Evolutionary conservation across 1,140 invertebrate genomes (phyloP).

Genomic region (Drosophila kepulauana): DNA sequence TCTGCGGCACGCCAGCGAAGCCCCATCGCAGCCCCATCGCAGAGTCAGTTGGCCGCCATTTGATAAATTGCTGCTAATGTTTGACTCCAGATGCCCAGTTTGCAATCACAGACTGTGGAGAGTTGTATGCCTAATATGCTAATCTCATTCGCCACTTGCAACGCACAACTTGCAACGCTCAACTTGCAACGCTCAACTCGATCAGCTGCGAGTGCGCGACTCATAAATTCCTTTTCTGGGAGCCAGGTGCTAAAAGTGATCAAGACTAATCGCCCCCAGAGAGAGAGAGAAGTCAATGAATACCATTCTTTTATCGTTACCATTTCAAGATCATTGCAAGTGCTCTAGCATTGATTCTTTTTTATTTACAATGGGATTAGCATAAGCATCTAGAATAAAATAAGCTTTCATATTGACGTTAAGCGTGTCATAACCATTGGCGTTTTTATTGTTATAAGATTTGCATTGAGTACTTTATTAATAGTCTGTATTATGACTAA

Average conservation of each 20-base stretch:
- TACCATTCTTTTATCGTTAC: not conserved
- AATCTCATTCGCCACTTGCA: conserved; percentile 12
- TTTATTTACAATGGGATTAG: too few species aligned
- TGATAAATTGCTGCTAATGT: conserved; percentile 54
- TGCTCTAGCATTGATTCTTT: too few species aligned
- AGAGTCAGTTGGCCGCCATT: conserved; percentile 19
- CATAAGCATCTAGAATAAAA: too few species aligned
- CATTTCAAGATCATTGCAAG: not conserved
- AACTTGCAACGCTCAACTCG: not conserved
- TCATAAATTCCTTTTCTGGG: not conserved
- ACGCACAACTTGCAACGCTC: too few species aligned
- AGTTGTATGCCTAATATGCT: conserved; percentile 13
- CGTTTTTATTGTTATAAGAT: too few species aligned
- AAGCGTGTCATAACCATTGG: too few species aligned
- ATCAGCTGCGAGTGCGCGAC: conserved; percentile 4
- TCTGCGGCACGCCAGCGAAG: conserved; percentile 42
- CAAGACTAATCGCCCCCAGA: conserved; percentile 1
- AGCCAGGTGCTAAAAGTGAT: conserved; percentile 15
- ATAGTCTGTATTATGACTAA: too few species aligned
- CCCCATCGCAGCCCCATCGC: not conserved
- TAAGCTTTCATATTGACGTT: too few species aligned
- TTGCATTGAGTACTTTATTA: too few species aligned
- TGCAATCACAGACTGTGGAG: not conserved
- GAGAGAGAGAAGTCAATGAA: not conserved
- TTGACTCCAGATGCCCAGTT: conserved; percentile 27